A percentile compares a stretch with the other conserved stretches of the same genome.
phyloP scores from a whole-genome alignment of 2,113 vertebrate species.

The Cepphus grylle region DNA sequence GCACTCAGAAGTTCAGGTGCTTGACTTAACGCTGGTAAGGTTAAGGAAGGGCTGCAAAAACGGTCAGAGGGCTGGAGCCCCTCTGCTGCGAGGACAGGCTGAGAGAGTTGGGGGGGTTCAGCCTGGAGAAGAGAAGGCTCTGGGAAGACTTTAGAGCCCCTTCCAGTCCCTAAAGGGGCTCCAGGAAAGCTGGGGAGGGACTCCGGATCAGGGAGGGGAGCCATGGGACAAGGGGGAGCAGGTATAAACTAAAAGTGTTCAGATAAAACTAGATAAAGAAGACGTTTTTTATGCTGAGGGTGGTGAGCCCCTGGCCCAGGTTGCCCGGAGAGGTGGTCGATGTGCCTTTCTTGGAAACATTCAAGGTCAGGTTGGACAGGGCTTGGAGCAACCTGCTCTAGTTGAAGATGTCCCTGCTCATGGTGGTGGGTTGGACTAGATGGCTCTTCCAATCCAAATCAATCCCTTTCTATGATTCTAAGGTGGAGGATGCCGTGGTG shows the following conservation, averaged over 20 bases:
- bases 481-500: accelerated
- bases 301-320: background rate
- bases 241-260: background rate
- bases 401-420: background rate
- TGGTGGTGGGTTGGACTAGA: background rate
- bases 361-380: background rate
- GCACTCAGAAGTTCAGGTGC: accelerated
- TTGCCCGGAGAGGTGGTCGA: background rate
- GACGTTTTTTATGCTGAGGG: background rate
- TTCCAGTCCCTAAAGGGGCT: background rate
- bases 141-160: background rate
- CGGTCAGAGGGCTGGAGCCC: background rate
- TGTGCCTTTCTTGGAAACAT: background rate
- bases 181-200: background rate
- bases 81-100: background rate
- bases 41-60: background rate
- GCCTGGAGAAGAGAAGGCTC: background rate
- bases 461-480: background rate
- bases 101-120: background rate
- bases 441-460: background rate
- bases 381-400: background rate
- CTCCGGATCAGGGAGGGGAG: background rate
- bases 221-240: background rate
- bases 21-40: accelerated
- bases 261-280: background rate